Percentiles rank a stretch among this genome's conserved stretches.
These are phyloP conservation scores for Pristionchus exspectatus DNA, from an alignment of 2,888 invertebrate genomes.

Conservation along the genomic window DNA sequence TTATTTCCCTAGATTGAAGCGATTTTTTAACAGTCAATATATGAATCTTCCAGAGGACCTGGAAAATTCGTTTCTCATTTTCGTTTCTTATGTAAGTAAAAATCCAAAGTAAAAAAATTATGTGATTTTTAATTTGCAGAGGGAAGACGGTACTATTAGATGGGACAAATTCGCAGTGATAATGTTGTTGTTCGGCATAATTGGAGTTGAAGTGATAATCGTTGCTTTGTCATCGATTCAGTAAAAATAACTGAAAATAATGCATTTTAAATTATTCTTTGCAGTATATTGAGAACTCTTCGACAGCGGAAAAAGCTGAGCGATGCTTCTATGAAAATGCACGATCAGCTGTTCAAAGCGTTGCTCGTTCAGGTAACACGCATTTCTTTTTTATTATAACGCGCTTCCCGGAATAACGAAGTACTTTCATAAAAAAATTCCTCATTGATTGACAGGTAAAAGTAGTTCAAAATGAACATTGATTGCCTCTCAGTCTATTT, in stretches of 20 bases:
- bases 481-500: too few species aligned
- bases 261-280: background rate
- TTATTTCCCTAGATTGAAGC: background rate
- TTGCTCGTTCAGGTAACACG: background rate
- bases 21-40: background rate
- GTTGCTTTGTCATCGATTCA: background rate
- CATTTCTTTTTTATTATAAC: too few species aligned
- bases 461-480: too few species aligned
- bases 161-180: background rate
- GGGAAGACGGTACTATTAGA: background rate
- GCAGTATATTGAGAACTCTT: background rate
- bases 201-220: background rate
- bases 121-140: background rate
- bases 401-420: too few species aligned
- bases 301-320: background rate
- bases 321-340: background rate
- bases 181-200: background rate
- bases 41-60: background rate
- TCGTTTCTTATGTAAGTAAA: background rate
- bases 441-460: too few species aligned
- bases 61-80: background rate
- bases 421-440: too few species aligned
- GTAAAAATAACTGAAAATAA: background rate
- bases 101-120: too few species aligned
- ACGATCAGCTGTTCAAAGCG: background rate